These are phyloP conservation scores for Drosophila cardini DNA, from an alignment of 1,140 invertebrate genomes.

Conservation along the genomic window DNA sequence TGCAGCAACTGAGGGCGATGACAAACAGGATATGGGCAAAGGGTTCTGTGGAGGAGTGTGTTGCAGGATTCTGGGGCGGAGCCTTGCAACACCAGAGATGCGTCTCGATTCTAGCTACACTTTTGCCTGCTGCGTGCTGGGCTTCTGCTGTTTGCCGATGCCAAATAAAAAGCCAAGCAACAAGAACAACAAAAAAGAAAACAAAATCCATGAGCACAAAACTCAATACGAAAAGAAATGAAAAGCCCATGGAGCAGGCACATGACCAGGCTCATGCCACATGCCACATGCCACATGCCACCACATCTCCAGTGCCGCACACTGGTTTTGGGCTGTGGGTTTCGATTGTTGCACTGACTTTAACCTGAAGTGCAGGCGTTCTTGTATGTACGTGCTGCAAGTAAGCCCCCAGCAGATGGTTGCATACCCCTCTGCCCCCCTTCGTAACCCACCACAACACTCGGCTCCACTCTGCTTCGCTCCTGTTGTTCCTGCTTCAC, in stretches of 20 bases:
- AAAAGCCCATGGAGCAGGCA: background rate
- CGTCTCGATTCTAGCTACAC: background rate
- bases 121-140: background rate
- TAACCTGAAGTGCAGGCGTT: conserved; percentile 31
- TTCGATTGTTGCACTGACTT: conserved; percentile 24
- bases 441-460: no score
- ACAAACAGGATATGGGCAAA: conserved; percentile 12
- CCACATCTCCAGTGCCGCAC: conserved; percentile 15
- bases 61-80: background rate
- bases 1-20: background rate
- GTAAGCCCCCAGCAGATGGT: conserved; percentile 15
- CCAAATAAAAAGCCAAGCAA: background rate
- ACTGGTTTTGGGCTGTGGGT: conserved; percentile 25
- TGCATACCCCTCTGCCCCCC: conserved; percentile 4
- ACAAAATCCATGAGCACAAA: no score
- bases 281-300: conserved; percentile 2
- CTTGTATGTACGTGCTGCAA: conserved; percentile 34
- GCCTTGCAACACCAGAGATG: conserved; percentile 6
- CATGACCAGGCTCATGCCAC: background rate
- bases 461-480: background rate
- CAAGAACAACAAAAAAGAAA: background rate
- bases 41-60: background rate
- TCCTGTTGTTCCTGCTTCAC: background rate
- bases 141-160: conserved; percentile 1
- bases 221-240: background rate